Conservation (phyloP, 2,797 vertebrate genomes). For the Micrastur ruficollis region DNA sequence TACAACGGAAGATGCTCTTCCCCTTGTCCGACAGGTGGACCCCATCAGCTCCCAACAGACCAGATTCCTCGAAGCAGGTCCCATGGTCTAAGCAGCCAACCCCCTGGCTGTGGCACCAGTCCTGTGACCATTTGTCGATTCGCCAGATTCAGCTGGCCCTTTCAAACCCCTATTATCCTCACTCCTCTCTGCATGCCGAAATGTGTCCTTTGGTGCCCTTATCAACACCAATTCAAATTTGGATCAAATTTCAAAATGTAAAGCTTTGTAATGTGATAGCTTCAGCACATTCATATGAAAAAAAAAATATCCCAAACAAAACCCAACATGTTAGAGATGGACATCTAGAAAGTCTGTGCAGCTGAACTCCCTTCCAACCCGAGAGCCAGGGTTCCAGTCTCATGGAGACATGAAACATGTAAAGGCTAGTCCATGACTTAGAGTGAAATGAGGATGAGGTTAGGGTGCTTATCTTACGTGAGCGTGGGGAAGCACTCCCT, state of each 20-base stretch:
- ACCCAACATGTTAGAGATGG: not conserved
- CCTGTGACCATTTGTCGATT: too few species aligned
- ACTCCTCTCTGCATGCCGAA: not conserved
- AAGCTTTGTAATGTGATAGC: not conserved
- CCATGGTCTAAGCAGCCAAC: too few species aligned
- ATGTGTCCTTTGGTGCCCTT: not conserved
- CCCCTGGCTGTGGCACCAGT: too few species aligned
- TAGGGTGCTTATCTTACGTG: not conserved
- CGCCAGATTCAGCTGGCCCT: too few species aligned
- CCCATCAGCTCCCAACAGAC: too few species aligned
- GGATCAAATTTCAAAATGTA: not conserved
- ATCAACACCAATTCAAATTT: not conserved
- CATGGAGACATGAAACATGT: not conserved
- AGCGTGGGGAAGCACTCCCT: not conserved
- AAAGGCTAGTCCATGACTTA: not conserved
- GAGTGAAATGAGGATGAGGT: not conserved
- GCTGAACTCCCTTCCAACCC: not conserved
- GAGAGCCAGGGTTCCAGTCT: not conserved
- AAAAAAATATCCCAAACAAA: not conserved
- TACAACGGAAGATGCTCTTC: too few species aligned
- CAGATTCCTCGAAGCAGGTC: too few species aligned
- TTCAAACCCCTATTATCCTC: not conserved
- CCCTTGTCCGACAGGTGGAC: too few species aligned
- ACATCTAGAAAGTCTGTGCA: not conserved
- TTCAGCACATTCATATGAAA: not conserved